Conservation (phyloP, 2,113 vertebrate genomes). For the Girardinichthys multiradiatus region DNA sequence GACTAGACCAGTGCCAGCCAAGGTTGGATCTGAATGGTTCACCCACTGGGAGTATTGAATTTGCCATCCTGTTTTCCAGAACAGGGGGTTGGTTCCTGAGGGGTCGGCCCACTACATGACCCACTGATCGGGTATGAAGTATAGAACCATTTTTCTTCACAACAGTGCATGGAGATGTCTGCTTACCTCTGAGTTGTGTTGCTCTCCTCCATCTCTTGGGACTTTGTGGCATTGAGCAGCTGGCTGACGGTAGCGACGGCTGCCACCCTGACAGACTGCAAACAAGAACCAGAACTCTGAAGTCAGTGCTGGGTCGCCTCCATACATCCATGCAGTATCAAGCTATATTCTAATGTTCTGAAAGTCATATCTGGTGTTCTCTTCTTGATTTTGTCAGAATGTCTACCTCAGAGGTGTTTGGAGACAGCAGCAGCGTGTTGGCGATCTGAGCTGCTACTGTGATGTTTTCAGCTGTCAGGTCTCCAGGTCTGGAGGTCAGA, state of each 20-base stretch:
- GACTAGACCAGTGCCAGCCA: no score
- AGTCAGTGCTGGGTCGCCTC: not conserved
- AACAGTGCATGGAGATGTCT: no score
- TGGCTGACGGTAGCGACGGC: conserved; percentile 51
- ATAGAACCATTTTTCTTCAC: no score
- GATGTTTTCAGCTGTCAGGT: conserved; percentile 24
- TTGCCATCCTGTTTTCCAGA: no score
- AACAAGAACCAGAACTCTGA: not conserved
- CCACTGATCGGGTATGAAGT: no score
- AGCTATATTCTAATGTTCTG: not conserved
- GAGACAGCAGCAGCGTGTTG: conserved; percentile 42
- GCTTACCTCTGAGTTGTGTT: conserved; percentile 52
- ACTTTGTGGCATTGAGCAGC: conserved; percentile 18
- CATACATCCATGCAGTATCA: not conserved
- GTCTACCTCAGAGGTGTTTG: conserved; percentile 37
- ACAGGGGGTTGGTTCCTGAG: no score
- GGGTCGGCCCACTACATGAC: no score
- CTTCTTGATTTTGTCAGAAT: not conserved
- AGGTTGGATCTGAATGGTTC: no score
- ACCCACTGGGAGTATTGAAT: no score
- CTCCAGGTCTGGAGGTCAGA: conserved; percentile 41
- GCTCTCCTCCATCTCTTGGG: conserved; percentile 29
- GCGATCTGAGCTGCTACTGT: conserved; percentile 29
- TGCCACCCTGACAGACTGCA: conserved; percentile 37
- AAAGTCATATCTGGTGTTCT: not conserved